Evolutionary conservation across 2,888 invertebrate genomes (phyloP).

Genomic region (Zeuzera pyrina): DNA sequence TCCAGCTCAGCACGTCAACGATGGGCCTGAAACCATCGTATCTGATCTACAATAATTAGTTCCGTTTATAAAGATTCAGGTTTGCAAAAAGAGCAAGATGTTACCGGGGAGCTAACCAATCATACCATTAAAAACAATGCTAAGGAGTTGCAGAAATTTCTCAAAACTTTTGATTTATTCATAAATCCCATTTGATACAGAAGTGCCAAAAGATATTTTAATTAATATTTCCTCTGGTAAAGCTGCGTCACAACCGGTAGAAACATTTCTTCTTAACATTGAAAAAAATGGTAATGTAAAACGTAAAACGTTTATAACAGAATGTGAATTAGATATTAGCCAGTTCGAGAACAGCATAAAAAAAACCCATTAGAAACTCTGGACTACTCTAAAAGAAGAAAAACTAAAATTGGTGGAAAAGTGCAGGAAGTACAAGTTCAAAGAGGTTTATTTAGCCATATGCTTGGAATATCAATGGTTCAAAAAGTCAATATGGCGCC

Average conservation of each 20-base stretch:
- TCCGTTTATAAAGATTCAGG: slow-evolving; percentile 5
- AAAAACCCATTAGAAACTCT: slow-evolving; percentile 3
- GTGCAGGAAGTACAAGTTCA: slow-evolving; percentile 11
- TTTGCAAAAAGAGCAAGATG: slow-evolving; percentile 9
- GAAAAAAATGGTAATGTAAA: neutral
- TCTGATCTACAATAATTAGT: slow-evolving; percentile 18
- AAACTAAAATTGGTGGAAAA: slow-evolving; percentile 8
- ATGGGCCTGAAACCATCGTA: slow-evolving; percentile 17
- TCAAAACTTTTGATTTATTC: neutral
- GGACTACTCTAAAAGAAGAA: slow-evolving; percentile 4
- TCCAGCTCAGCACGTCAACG: slow-evolving; percentile 18
- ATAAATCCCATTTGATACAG: neutral
- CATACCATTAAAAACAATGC: neutral
- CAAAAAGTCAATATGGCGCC: slow-evolving; percentile 15
- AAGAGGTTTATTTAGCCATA: slow-evolving; percentile 14
- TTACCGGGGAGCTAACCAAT: neutral
- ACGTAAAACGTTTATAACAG: slow-evolving; percentile 5
- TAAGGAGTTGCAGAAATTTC: neutral
- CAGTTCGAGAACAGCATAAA: slow-evolving; percentile 5
- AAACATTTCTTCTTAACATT: neutral
- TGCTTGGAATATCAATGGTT: slow-evolving; percentile 19
- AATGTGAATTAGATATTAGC: slow-evolving; percentile 2
- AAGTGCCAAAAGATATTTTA: neutral
- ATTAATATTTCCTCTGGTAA: neutral
- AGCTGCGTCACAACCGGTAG: neutral